Percentiles rank a stretch among this genome's conserved stretches.
Conservation (phyloP, 2,113 vertebrate genomes). For the Cathartes aura region DNA sequence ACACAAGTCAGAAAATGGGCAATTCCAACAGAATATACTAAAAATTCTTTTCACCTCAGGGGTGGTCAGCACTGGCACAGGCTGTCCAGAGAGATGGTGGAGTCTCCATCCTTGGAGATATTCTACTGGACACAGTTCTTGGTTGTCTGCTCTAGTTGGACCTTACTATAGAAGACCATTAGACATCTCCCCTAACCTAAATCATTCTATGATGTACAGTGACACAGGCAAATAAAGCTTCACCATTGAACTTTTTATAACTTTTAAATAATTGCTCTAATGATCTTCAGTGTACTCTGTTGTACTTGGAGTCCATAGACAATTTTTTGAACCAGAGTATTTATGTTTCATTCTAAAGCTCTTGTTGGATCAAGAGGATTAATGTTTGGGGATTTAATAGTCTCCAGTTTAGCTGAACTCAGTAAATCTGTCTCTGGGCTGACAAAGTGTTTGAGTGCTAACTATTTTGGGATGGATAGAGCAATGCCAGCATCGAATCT, state of each 20-base stretch:
- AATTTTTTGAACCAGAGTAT: background rate
- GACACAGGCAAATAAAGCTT: background rate
- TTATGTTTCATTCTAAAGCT: background rate
- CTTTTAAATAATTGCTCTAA: background rate
- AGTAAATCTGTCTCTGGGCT: background rate
- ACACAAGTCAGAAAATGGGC: background rate
- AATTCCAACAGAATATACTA: background rate
- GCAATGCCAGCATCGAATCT: background rate
- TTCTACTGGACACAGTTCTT: background rate
- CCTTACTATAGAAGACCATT: background rate
- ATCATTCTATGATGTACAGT: background rate
- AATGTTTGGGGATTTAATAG: conserved; percentile 3
- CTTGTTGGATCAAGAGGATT: conserved; percentile 32
- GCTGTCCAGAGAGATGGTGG: background rate
- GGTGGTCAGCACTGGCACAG: background rate
- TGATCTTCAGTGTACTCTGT: background rate
- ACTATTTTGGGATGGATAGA: background rate
- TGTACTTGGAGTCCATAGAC: background rate
- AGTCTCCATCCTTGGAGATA: background rate
- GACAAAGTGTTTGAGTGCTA: background rate
- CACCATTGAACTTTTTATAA: background rate
- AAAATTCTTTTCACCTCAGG: background rate
- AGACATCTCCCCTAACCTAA: background rate
- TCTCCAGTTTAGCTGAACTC: conserved; percentile 24
- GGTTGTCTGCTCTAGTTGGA: background rate